Conservation (phyloP, 2,888 invertebrate genomes). For the Lasioglossum oenotherae region DNA sequence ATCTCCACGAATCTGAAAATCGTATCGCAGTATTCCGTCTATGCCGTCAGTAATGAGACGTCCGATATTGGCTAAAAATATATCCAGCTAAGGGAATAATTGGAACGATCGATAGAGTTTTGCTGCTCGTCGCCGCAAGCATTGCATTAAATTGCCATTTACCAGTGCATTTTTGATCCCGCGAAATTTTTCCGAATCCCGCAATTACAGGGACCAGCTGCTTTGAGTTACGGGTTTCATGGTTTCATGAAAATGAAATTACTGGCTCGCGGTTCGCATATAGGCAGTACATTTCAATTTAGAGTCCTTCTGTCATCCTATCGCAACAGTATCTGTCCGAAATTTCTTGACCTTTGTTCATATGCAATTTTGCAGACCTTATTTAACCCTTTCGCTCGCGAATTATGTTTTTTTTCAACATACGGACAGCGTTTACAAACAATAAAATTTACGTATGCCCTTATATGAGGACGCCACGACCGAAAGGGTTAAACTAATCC, state of each 20-base stretch:
- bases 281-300: not conserved
- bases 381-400: not conserved
- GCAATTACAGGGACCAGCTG: conserved; percentile 13
- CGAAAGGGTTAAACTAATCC: too few relatives aligned
- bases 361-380: not conserved
- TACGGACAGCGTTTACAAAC: too few relatives aligned
- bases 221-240: not conserved
- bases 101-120: conserved; percentile 22
- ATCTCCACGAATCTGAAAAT: not conserved
- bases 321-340: not conserved
- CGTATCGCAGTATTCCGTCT: conserved; percentile 23
- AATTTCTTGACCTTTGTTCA: not conserved
- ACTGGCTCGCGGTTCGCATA: not conserved
- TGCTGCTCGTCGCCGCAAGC: not conserved
- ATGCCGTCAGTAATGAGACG: conserved; percentile 13
- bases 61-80: not conserved
- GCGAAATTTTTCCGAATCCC: not conserved
- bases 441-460: too few relatives aligned
- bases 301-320: not conserved
- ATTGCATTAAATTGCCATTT: not conserved
- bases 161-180: not conserved
- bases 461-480: too few relatives aligned
- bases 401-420: too few relatives aligned
- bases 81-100: conserved; percentile 23
- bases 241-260: not conserved